These are phyloP conservation scores for Sesia bembeciformis DNA, from an alignment of 2,888 invertebrate genomes.

Conservation along the genomic window DNA sequence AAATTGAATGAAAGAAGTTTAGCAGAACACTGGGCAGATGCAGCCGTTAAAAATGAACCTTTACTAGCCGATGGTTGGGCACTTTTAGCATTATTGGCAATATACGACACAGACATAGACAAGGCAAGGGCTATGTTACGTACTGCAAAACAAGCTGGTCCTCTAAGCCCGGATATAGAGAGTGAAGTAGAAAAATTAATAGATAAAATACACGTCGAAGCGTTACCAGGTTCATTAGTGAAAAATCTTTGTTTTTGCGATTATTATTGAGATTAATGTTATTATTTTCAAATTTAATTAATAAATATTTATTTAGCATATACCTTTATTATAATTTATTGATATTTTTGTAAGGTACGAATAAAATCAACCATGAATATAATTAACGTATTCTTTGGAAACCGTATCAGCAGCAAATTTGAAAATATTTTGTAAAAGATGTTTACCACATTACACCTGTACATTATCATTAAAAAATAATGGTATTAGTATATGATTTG, in stretches of 20 bases:
- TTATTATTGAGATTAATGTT: not conserved
- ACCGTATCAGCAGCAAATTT: too few species aligned
- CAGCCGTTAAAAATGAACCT: constrained; percentile 51
- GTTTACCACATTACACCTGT: too few species aligned
- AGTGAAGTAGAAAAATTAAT: constrained; percentile 34
- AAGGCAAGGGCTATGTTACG: constrained; percentile 48
- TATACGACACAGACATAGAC: constrained; percentile 35
- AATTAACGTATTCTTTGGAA: too few species aligned
- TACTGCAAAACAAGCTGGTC: constrained; percentile 50
- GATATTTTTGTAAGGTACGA: too few species aligned
- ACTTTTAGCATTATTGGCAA: constrained; percentile 44
- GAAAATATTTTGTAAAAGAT: too few species aligned
- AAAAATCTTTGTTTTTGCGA: constrained; percentile 49
- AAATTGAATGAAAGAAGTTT: constrained; percentile 31
- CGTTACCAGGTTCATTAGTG: constrained; percentile 37
- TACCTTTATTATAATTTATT: too few species aligned
- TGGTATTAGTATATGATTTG: too few species aligned
- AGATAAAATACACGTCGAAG: constrained; percentile 30
- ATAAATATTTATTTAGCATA: too few species aligned
- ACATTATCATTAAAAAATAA: too few species aligned
- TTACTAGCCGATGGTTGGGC: constrained; percentile 59
- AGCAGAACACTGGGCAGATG: constrained; percentile 54
- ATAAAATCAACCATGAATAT: too few species aligned
- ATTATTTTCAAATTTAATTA: too few species aligned
- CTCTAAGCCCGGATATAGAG: constrained; percentile 39